Evolutionary conservation across 2,113 vertebrate genomes (phyloP).

Genomic region (Engystomops pustulosus): DNA sequence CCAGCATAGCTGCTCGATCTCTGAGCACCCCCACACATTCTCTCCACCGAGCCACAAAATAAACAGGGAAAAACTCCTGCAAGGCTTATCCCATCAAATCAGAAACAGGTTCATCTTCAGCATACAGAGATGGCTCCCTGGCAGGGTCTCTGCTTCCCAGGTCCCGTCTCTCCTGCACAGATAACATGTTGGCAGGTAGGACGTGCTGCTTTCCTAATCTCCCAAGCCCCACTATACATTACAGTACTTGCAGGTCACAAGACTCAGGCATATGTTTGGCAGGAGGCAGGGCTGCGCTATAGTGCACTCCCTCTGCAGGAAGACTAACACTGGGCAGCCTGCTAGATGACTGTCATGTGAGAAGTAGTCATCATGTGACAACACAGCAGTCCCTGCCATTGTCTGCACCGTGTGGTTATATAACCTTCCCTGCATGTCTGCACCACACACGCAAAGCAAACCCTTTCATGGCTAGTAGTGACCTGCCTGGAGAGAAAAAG

Average conservation of each 20-base stretch:
- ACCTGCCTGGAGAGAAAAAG: no score
- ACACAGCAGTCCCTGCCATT: conserved; percentile 65
- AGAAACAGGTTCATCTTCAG: neutral
- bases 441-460: no score
- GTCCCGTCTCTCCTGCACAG: neutral
- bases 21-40: conserved; percentile 74
- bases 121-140: neutral
- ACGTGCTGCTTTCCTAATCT: conserved; percentile 61
- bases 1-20: conserved; percentile 61
- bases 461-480: no score
- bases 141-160: neutral
- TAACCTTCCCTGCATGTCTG: no score
- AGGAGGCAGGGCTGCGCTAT: conserved; percentile 64
- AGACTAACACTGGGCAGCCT: conserved; percentile 73
- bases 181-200: conserved; percentile 55
- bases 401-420: neutral
- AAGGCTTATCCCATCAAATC: neutral
- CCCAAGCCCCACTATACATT: conserved; percentile 66
- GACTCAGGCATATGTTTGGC: conserved; percentile 73
- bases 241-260: conserved; percentile 77
- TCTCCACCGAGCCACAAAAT: neutral
- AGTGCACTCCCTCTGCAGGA: conserved; percentile 72
- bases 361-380: conserved; percentile 80
- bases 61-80: conserved; percentile 10
- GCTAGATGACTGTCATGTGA: conserved; percentile 78